phyloP scores from a whole-genome alignment of 2,113 vertebrate genomes.

The Petrocephalus microphthalmus region DNA sequence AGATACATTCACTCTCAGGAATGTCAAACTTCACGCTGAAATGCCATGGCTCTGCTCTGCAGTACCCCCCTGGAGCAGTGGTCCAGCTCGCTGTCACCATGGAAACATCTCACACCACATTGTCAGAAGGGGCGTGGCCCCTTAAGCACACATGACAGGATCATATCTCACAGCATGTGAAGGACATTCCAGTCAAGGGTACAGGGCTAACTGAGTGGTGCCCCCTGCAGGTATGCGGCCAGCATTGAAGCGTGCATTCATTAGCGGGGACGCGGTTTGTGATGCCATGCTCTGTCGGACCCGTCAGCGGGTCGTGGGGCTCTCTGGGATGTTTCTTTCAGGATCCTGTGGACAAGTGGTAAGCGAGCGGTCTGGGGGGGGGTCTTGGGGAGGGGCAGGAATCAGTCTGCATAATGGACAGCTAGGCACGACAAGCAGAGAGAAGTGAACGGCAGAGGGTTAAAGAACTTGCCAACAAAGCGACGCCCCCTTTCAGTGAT shows the following conservation, averaged over 20 bases:
- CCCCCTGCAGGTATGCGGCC: not conserved
- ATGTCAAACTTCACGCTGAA: not conserved
- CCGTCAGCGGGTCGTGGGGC: not conserved
- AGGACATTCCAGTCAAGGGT: not conserved
- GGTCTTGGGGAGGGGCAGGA: not conserved
- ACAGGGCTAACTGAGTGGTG: not conserved
- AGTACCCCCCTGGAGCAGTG: not conserved
- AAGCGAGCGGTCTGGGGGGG: not conserved
- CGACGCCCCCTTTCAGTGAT: not conserved
- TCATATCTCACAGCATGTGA: not conserved
- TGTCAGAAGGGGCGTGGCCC: not conserved
- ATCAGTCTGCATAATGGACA: not conserved
- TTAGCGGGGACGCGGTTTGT: not conserved
- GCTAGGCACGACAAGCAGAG: not conserved
- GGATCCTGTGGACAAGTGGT: not conserved
- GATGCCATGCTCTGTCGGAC: not conserved
- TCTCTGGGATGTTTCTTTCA: not conserved
- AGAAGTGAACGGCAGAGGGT: not conserved
- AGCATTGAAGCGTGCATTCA: not conserved
- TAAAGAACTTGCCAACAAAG: not conserved
- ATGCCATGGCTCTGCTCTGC: not conserved
- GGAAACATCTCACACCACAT: not conserved
- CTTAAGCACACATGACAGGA: not conserved
- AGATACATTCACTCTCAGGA: not conserved
- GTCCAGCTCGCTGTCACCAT: not conserved